Evolutionary conservation across 2,113 vertebrate genomes (phyloP).

Genomic region (Esox niger): DNA sequence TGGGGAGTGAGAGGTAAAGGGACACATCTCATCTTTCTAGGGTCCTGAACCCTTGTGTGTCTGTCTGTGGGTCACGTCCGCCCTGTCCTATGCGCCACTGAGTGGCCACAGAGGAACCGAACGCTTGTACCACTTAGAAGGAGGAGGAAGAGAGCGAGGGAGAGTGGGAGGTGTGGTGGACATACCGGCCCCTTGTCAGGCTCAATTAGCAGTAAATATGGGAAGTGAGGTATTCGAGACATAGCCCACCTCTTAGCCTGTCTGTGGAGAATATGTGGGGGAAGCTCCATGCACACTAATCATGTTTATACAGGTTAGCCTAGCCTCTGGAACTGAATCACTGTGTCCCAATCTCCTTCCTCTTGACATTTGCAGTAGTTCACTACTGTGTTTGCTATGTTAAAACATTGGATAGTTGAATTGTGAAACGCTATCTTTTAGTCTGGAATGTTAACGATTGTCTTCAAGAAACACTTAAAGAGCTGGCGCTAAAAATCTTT

Average conservation of each 20-base stretch:
- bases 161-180: slow-evolving; percentile 12
- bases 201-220: slow-evolving; percentile 42
- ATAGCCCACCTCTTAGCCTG: slow-evolving; percentile 3
- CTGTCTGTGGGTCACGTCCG: neutral
- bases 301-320: slow-evolving; percentile 15
- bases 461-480: too few relatives aligned
- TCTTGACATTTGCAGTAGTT: too few relatives aligned
- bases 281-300: slow-evolving; percentile 1
- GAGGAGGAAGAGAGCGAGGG: slow-evolving; percentile 1
- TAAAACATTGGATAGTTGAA: too few relatives aligned
- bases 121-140: neutral
- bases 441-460: too few relatives aligned
- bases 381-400: neutral
- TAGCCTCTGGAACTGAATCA: slow-evolving; percentile 34
- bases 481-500: too few relatives aligned
- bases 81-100: neutral
- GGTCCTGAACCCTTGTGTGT: neutral
- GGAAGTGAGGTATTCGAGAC: slow-evolving; percentile 26
- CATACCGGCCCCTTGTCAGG: slow-evolving; percentile 25
- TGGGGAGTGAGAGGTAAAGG: neutral
- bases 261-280: neutral
- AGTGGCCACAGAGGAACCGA: neutral
- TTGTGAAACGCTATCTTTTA: too few relatives aligned
- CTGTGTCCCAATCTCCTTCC: too few relatives aligned
- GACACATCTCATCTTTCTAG: neutral